phyloP scores from a whole-genome alignment of 2,888 invertebrate species.

The Sicus ferrugineus region DNA sequence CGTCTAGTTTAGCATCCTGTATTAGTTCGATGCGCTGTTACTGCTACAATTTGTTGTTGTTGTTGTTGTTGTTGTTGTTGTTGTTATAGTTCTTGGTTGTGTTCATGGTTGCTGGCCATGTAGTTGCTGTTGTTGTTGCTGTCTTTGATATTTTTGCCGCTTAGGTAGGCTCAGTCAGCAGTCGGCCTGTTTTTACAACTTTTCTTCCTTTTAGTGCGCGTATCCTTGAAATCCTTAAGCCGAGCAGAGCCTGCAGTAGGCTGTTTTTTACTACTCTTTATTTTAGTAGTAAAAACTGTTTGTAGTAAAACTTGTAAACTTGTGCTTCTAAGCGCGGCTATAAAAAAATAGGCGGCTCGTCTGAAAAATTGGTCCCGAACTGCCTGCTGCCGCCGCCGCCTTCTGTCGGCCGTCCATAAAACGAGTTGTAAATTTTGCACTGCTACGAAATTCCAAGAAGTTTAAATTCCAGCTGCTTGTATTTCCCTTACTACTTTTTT shows the following conservation, averaged over 20 bases:
- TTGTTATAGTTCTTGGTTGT: background rate
- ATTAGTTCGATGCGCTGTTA: background rate
- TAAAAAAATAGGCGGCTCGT: background rate
- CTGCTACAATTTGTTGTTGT: background rate
- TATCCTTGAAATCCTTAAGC: too few species aligned
- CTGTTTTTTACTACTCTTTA: too few species aligned
- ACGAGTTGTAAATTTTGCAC: slow-evolving; percentile 16
- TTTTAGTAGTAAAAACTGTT: background rate
- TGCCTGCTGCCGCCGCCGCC: background rate
- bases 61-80: slow-evolving; percentile 18
- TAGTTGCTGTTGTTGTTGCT: background rate
- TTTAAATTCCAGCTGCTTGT: background rate
- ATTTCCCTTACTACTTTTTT: background rate
- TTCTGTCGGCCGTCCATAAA: slow-evolving; percentile 5
- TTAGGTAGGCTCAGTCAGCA: too few species aligned
- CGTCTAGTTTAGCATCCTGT: slow-evolving; percentile 21
- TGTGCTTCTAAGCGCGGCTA: background rate
- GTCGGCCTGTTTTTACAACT: too few species aligned
- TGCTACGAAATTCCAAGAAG: slow-evolving; percentile 13
- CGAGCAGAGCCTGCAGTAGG: too few species aligned
- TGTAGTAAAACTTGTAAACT: slow-evolving; percentile 14
- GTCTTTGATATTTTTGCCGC: background rate
- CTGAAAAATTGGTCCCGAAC: slow-evolving; percentile 10
- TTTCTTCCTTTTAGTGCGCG: background rate
- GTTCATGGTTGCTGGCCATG: background rate